Conservation (phyloP, 2,888 invertebrate species). For the Cotesia congregata region DNA sequence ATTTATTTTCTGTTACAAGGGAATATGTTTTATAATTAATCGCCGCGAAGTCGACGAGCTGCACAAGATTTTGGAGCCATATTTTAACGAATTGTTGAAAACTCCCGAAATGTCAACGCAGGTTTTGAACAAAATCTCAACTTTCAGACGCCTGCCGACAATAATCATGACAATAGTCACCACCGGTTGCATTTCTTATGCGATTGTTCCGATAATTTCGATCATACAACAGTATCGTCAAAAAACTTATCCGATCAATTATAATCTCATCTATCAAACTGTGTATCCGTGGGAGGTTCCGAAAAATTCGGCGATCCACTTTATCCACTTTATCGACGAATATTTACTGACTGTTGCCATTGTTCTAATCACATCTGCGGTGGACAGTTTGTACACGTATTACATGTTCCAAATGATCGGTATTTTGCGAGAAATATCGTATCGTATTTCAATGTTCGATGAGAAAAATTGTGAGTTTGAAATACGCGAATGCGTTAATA, state of each 20-base stretch:
- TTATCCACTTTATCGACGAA: slow-evolving; percentile 45
- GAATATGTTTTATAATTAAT: background rate
- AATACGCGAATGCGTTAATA: slow-evolving; percentile 36
- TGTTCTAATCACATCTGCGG: slow-evolving; percentile 40
- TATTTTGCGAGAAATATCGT: slow-evolving; percentile 29
- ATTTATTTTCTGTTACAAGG: background rate
- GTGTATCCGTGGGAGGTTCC: slow-evolving; percentile 46
- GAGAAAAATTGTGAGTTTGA: background rate
- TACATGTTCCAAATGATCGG: slow-evolving; percentile 43
- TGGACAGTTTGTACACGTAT: slow-evolving; percentile 47
- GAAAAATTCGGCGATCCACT: slow-evolving; percentile 36
- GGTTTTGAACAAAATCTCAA: background rate
- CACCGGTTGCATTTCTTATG: background rate
- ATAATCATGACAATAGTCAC: background rate
- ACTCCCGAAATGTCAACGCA: background rate
- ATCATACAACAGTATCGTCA: slow-evolving; percentile 26
- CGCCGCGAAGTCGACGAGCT: background rate
- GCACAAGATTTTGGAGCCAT: slow-evolving; percentile 10
- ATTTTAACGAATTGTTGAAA: slow-evolving; percentile 29
- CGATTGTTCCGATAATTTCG: slow-evolving; percentile 23
- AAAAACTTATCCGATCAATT: slow-evolving; percentile 21
- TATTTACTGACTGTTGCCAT: slow-evolving; percentile 17
- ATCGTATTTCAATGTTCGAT: slow-evolving; percentile 28
- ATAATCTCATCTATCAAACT: slow-evolving; percentile 36
- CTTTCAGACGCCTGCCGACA: background rate